A percentile compares a stretch with the other conserved stretches of the same genome.
Conservation (phyloP, 2,797 vertebrate genomes). For the Gastrophryne carolinensis region DNA sequence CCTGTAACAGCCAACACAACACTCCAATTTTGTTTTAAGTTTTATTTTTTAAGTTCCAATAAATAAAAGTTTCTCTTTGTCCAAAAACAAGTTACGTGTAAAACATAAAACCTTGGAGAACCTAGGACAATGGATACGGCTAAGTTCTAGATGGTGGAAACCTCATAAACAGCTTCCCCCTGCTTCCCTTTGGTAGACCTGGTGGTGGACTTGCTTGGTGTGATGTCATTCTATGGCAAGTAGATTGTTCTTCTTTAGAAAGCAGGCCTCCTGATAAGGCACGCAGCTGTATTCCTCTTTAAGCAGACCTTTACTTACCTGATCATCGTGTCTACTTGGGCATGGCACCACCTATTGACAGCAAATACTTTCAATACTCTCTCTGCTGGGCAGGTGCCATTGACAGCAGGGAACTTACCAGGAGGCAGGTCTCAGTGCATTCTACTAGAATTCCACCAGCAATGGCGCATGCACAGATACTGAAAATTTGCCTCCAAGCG, state of each 20-base stretch:
- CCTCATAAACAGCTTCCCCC: not conserved
- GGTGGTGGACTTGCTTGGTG: not conserved
- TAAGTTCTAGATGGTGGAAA: not conserved
- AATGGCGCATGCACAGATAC: too few relatives aligned
- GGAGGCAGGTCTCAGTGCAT: too few relatives aligned
- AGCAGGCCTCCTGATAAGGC: conserved; percentile 85
- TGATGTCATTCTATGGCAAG: conserved; percentile 67
- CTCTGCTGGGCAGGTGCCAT: too few relatives aligned
- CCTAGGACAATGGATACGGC: not conserved
- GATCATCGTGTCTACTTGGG: too few relatives aligned
- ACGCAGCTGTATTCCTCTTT: conserved; percentile 80
- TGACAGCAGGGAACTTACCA: too few relatives aligned
- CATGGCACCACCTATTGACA: too few relatives aligned
- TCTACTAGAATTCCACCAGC: too few relatives aligned
- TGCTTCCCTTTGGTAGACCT: not conserved
- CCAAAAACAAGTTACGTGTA: not conserved
- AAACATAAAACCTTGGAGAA: not conserved
- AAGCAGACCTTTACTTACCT: too few relatives aligned
- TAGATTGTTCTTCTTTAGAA: conserved; percentile 80
- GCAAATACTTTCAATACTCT: too few relatives aligned
- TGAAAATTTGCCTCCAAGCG: too few relatives aligned
- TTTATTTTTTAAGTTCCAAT: conserved; percentile 10
- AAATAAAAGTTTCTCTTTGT: conserved; percentile 13
- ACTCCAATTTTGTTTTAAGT: not conserved
- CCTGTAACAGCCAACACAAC: not conserved